These are phyloP conservation scores for Delichon dasypus DNA, from an alignment of 2,797 vertebrate genomes.

Conservation along the genomic window DNA sequence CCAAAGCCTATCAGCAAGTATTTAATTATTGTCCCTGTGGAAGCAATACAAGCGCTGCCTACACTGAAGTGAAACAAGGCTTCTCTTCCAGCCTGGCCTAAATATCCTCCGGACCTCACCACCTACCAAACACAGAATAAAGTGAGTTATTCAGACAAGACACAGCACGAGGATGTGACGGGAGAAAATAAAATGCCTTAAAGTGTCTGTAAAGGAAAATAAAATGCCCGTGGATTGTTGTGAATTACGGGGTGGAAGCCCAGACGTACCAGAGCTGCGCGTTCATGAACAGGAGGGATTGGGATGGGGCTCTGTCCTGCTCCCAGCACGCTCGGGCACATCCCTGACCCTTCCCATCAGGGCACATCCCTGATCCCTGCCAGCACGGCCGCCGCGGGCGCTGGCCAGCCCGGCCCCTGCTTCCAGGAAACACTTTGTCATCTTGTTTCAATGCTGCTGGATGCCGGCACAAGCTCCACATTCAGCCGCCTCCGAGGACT, in stretches of 20 bases:
- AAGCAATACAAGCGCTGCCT: neutral
- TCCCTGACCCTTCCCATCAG: neutral
- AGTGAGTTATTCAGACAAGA: neutral
- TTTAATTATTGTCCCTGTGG: neutral
- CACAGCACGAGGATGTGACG: accelerated
- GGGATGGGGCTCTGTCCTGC: neutral
- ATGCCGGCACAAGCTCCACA: conserved; percentile 55
- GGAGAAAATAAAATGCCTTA: neutral
- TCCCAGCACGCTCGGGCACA: neutral
- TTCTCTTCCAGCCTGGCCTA: neutral
- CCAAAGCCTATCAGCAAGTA: neutral
- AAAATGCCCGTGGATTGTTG: neutral
- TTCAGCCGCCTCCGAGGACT: conserved; percentile 63
- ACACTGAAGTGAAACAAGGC: neutral
- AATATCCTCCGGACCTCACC: neutral
- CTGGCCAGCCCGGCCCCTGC: neutral
- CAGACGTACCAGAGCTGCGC: neutral
- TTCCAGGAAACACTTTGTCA: conserved; percentile 72
- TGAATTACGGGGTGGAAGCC: neutral
- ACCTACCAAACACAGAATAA: neutral
- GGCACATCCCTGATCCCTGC: neutral
- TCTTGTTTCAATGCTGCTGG: conserved; percentile 41
- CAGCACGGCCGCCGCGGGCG: neutral
- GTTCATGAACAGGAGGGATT: neutral
- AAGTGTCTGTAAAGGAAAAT: neutral